phyloP scores from a whole-genome alignment of 2,797 vertebrate genomes.

The Synanceia verrucosa region DNA sequence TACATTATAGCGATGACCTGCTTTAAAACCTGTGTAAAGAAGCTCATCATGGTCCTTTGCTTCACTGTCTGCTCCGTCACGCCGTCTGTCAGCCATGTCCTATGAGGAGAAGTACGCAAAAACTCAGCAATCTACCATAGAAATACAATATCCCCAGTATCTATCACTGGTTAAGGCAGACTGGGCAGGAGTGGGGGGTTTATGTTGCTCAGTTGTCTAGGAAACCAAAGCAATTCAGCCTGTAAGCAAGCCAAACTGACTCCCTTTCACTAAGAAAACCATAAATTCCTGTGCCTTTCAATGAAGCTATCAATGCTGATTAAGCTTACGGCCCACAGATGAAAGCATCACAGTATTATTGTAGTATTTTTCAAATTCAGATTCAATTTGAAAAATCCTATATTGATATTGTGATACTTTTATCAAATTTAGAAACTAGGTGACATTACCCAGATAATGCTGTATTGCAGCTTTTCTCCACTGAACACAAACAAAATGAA shows the following conservation, averaged over 20 bases:
- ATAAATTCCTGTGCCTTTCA: slow-evolving; percentile 37
- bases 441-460: too few species aligned
- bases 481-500: too few species aligned
- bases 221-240: slow-evolving; percentile 61
- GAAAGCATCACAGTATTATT: too few species aligned
- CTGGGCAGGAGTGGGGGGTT: slow-evolving; percentile 21
- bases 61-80: slow-evolving; percentile 12
- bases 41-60: slow-evolving; percentile 58
- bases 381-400: too few species aligned
- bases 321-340: too few species aligned
- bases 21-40: slow-evolving; percentile 65
- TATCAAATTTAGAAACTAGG: too few species aligned
- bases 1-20: not conserved
- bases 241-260: slow-evolving; percentile 35
- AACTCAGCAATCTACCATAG: not conserved
- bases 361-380: too few species aligned
- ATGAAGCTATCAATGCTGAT: not conserved
- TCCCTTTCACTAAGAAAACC: slow-evolving; percentile 24
- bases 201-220: slow-evolving; percentile 70
- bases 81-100: slow-evolving; percentile 64
- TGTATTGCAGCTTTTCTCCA: too few species aligned
- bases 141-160: slow-evolving; percentile 8
- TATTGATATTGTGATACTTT: too few species aligned
- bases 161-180: slow-evolving; percentile 21
- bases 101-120: slow-evolving; percentile 28